Evolutionary conservation across 2,888 invertebrate species (phyloP), one percentile per base, ranked within the genome.

Genomic region (Drosophila yooni): DNA sequence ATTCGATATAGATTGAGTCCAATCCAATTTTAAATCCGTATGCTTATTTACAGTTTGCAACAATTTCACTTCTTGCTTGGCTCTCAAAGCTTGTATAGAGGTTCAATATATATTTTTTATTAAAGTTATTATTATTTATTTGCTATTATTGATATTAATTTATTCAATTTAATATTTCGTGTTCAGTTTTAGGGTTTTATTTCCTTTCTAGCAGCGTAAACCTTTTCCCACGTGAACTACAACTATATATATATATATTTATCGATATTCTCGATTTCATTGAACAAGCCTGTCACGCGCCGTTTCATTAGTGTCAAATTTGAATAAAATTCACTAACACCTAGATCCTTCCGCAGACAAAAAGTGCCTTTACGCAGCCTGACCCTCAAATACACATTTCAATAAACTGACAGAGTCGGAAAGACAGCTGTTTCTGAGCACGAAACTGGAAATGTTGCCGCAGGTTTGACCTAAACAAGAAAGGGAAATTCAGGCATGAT

Each of bases 241-340:
- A 29, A 4, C 7, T 29, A 56, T 21, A 38, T 51, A 52, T 36
- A 3, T 38, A 53, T 36, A 3, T 38, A 53, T 50, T 62, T 50
- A 52, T 58, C 46, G 63, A 51, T 59, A 40, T 31, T 54, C 33
- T 40, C 59, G 54, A 29, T 46, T 54, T 52, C 67, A 56, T 43
- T 78, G 61, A 60, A 40, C 68, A 72, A 67, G 38, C 76, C 66
- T 67, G 85, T 82, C 83, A 90, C 82, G 83, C 76, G 75, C 70
- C 67, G 56, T 82, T 90, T 90, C 90, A 88, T 90, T 86, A 86
- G 82, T 75, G 76, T 69, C 72, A 90, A 88, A 90, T 88, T 88
- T 88, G 80, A 90, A 86, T 88, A 88, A 90, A 86, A 90, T 88
- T 82, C 80, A 88, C 86, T 85, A 80, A 80, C 86, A 88, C 89